Evolutionary conservation across 1,140 invertebrate genomes (phyloP), one percentile per base, ranked within the genome.

Genomic region (Apis cerana): DNA sequence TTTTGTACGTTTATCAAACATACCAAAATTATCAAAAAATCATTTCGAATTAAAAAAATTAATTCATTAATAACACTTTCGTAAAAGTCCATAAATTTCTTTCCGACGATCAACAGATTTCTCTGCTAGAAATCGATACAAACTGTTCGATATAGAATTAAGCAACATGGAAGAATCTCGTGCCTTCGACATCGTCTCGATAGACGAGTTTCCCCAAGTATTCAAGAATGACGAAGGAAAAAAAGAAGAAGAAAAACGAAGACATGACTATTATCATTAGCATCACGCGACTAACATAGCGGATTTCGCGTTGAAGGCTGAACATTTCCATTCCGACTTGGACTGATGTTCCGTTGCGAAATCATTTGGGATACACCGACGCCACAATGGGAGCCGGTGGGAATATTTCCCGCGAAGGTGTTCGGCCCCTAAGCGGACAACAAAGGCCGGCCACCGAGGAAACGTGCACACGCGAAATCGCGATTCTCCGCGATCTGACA

Each of bases 351-450:
- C 50, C 72, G 59, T 87, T 89, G 65, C 85, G 74, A 85, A 85
- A 88, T 79, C 75, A 80, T 76, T 69, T 50, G 58, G 58, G 75
- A 89, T 78, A 56, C 33, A 11, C 67, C 79, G 50, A 68, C 84
- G n/a, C 19, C 75, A 94, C 93, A 94, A 94, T 94, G 85, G 86
- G 80, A 90, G 82, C 87, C 88, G 89, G 83, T 94, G 93, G 89
- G 93, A 94, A 94, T 11, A 75, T 92, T 94, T 93, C 90, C 91
- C 92, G 91, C 88, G 90, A 88, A 90, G 90, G 88, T 90, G 89
- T 91, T 89, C 86, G 83, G 89, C 88, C 89, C 89, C 90, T 91
- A 89, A 8, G 84, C 89, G 81, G 82, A 90, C 85, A 85, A 89
- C 86, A 67, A 70, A 75, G 85, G 82, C 68, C 81, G 75, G 74